Evolutionary conservation across 2,888 invertebrate genomes (phyloP).

Genomic region (Epistrophella euchroma): DNA sequence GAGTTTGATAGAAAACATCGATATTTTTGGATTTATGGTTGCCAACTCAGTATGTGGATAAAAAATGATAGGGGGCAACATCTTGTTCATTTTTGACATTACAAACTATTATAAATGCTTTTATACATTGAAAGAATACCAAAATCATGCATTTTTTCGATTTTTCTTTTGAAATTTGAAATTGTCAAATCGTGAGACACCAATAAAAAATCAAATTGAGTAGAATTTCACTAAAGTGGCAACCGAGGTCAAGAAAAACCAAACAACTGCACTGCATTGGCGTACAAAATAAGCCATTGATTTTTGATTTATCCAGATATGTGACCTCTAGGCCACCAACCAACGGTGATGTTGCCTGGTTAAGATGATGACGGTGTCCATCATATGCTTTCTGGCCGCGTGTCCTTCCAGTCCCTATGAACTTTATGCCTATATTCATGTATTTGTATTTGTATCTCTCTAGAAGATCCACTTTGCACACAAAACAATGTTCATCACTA

Average conservation of each 20-base stretch:
- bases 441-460: conserved; percentile 6
- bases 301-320: conserved; percentile 74
- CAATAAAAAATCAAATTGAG: neutral
- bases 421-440: neutral
- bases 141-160: no score
- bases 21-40: conserved; percentile 15
- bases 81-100: no score
- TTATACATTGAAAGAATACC: no score
- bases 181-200: no score
- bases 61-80: neutral
- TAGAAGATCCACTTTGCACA: conserved; percentile 38
- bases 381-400: conserved; percentile 50
- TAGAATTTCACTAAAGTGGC: neutral
- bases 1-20: conserved; percentile 22
- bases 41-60: conserved; percentile 1
- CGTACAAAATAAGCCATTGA: conserved; percentile 70
- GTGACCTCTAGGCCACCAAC: conserved; percentile 66
- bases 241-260: conserved; percentile 1
- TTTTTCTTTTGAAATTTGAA: no score
- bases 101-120: no score
- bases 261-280: conserved; percentile 52
- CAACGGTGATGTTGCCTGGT: conserved; percentile 59
- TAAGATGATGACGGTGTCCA: conserved; percentile 52
- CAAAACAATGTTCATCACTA: conserved; percentile 28
- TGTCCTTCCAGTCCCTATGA: conserved; percentile 31